Evolutionary conservation across 2,113 vertebrate species (phyloP).

Genomic region (Suncus etruscus): DNA sequence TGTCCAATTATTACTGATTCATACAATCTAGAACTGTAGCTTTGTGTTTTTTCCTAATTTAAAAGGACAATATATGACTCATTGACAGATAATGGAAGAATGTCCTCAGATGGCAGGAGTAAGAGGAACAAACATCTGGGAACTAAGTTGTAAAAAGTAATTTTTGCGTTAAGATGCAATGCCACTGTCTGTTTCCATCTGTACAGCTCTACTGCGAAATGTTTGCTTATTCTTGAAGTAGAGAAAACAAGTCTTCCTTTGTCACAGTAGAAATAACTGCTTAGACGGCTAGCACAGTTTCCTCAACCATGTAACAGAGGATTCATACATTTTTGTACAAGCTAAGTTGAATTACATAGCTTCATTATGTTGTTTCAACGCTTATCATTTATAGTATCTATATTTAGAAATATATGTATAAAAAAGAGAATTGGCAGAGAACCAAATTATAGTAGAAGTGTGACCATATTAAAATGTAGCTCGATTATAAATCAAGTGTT

Average conservation of each 20-base stretch:
- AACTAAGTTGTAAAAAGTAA: conserved; percentile 15
- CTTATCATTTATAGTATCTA: not conserved
- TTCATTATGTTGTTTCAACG: not conserved
- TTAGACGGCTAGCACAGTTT: not conserved
- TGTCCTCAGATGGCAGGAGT: conserved; percentile 30
- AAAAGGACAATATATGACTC: conserved; percentile 63
- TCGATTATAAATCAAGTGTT: not conserved
- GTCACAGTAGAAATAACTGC: not conserved
- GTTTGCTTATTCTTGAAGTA: conserved; percentile 21
- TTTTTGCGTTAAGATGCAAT: conserved; percentile 39
- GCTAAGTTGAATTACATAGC: not conserved
- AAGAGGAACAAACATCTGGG: conserved; percentile 54
- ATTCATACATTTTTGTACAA: not conserved
- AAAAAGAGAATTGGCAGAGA: not conserved
- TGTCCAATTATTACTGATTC: conserved; percentile 59
- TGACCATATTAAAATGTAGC: not conserved
- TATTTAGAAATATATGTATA: conserved; percentile 5
- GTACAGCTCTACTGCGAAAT: not conserved
- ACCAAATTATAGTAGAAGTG: not conserved
- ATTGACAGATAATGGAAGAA: conserved; percentile 62
- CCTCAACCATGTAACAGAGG: rapidly evolving
- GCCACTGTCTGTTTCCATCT: conserved; percentile 17
- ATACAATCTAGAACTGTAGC: conserved; percentile 5
- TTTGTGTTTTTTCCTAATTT: conserved; percentile 35
- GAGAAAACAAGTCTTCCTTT: not conserved